phyloP scores from a whole-genome alignment of 2,113 vertebrate genomes.

The Cyprinodon brontotheroides region DNA sequence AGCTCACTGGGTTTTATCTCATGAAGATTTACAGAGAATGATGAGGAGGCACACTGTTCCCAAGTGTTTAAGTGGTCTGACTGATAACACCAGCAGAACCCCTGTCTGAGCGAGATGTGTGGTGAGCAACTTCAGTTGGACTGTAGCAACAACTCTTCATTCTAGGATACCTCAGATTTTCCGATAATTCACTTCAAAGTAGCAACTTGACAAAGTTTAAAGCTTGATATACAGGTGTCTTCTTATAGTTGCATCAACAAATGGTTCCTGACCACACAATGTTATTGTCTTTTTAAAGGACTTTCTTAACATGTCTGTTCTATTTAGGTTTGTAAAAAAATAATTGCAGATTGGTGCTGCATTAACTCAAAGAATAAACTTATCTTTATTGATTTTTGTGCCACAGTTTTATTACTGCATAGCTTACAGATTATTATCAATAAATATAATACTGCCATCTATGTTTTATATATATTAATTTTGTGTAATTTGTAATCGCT shows the following conservation, averaged over 20 bases:
- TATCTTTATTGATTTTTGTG: not conserved
- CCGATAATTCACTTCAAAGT: slow-evolving; percentile 6
- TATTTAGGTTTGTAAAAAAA: not conserved
- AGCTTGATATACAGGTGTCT: not conserved
- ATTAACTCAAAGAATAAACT: not conserved
- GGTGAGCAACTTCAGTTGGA: slow-evolving; percentile 27
- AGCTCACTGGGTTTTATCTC: slow-evolving; percentile 57
- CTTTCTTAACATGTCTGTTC: not conserved
- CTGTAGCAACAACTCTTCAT: slow-evolving; percentile 13
- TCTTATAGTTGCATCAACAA: not conserved
- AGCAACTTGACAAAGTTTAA: not conserved
- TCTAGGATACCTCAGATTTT: slow-evolving; percentile 12
- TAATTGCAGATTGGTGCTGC: not conserved
- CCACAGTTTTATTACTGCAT: not conserved
- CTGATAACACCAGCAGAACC: slow-evolving; percentile 61
- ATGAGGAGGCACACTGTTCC: slow-evolving; percentile 35
- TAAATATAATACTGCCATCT: not conserved
- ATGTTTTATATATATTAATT: not conserved
- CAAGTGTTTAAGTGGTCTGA: slow-evolving; percentile 54
- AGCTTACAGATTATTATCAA: not conserved
- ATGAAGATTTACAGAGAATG: slow-evolving; percentile 59
- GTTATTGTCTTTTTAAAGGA: not conserved
- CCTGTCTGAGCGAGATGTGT: slow-evolving; percentile 42
- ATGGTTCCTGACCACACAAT: not conserved
- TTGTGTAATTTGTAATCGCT: slow-evolving; percentile 33